phyloP scores from a whole-genome alignment of 1,140 invertebrate genomes.

The Bombus vancouverensis region DNA sequence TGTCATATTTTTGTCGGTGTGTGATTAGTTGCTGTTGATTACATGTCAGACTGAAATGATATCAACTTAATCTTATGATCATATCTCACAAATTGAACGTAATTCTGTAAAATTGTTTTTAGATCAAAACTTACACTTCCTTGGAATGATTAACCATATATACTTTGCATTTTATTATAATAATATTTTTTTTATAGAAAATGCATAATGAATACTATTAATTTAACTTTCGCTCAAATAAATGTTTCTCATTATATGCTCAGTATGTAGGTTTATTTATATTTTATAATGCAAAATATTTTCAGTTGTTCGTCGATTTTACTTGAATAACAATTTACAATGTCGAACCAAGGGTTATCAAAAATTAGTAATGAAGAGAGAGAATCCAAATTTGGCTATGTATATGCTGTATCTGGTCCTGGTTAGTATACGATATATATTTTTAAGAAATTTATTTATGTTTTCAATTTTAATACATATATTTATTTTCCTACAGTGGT shows the following conservation, averaged over 20 bases:
- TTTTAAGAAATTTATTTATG: constrained; percentile 13
- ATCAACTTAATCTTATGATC: neutral
- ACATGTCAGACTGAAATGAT: constrained; percentile 1
- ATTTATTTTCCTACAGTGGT: constrained; percentile 89
- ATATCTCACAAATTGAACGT: neutral
- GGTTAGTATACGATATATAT: constrained; percentile 85
- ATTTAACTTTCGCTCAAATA: neutral
- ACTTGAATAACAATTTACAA: constrained; percentile 66
- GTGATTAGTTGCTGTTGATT: constrained; percentile 3
- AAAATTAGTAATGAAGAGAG: constrained; percentile 93
- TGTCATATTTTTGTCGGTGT: neutral
- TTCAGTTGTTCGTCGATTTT: constrained; percentile 25
- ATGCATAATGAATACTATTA: neutral
- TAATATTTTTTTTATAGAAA: neutral
- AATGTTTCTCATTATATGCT: neutral
- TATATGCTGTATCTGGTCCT: constrained; percentile 98
- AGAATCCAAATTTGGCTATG: constrained; percentile 96
- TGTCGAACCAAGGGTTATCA: constrained; percentile 83
- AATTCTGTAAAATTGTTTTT: neutral
- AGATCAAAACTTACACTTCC: neutral
- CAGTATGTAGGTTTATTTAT: neutral
- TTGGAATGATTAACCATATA: neutral
- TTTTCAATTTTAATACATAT: neutral
- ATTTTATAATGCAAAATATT: constrained; percentile 2
- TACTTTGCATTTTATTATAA: neutral